Evolutionary conservation across 2,113 vertebrate species (phyloP).

Genomic region (Ceuthmochares aereus): DNA sequence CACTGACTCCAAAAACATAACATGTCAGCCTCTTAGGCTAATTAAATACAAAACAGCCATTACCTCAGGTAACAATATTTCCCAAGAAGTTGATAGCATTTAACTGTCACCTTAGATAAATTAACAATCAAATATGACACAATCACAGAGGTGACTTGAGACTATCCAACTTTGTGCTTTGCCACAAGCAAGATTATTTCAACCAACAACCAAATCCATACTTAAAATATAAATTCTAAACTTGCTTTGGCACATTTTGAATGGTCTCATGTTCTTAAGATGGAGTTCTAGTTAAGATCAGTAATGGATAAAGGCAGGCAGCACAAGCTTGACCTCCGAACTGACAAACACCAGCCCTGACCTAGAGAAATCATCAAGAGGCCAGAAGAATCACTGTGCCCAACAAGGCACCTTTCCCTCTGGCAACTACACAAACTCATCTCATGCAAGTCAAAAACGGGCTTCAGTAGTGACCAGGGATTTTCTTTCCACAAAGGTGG

Average conservation of each 20-base stretch:
- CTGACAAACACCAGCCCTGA: background rate
- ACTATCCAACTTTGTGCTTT: background rate
- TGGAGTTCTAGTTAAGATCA: rapidly evolving
- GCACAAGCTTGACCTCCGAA: background rate
- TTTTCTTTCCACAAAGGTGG: background rate
- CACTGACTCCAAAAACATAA: background rate
- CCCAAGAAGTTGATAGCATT: background rate
- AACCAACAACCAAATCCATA: background rate
- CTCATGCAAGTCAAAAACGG: background rate
- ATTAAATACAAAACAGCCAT: background rate
- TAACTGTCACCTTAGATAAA: background rate
- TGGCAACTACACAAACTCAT: background rate
- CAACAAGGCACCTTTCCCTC: background rate
- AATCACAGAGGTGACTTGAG: background rate
- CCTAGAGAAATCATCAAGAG: background rate
- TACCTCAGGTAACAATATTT: background rate
- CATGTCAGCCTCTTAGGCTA: background rate
- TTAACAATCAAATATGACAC: background rate
- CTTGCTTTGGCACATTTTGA: background rate
- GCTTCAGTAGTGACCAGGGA: background rate
- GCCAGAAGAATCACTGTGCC: background rate
- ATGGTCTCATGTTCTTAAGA: background rate
- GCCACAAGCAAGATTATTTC: background rate
- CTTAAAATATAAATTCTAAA: background rate
- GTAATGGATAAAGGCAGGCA: background rate